Base-by-base conservation (phyloP, 2,888 invertebrate genomes). In the Zygaena filipendulae region DNA sequence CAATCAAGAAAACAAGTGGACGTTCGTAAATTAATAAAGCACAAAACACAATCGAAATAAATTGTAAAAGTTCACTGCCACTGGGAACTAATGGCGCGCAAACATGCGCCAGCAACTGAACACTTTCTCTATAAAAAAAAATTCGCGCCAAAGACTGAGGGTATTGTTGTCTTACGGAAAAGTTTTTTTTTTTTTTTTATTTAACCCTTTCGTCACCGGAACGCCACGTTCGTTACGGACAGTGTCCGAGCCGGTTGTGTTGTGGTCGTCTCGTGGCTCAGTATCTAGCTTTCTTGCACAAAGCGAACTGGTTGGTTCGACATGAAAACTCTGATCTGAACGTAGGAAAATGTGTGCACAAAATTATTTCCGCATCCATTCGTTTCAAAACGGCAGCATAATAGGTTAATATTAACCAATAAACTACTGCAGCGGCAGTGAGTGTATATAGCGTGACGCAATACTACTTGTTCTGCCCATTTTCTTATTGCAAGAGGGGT, bases 161-260 rank as follows among this genome's bases (percentile, higher is more conserved):
- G n/a, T n/a, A n/a, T n/a, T n/a, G n/a, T n/a, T n/a, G n/a, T 18
- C 7, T n/a, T n/a, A n/a, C n/a, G n/a, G n/a, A n/a, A n/a, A n/a
- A n/a, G n/a, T n/a, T n/a, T n/a, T n/a, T 26, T 29, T 29, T 36
- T 33, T 33, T 20, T 25, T 25, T 30, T 29, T n/a, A 23, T 32
- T 24, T 25, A 35, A 25, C 26, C 28, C 34, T 28, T 33, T 33
- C 27, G 28, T 30, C n/a, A n/a, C n/a, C n/a, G n/a, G n/a, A n/a
- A 40, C 44, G 71, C 74, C 74, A 74, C 77, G 75, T 72, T 54
- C 63, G 56, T 30, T 38, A 35, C 59, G 62, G 57, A 42, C 66
- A 44, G 70, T 69, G 75, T 74, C 70, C 60, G 51, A 52, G 59
- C 71, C 72, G 72, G 63, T 63, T 71, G 55, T 75, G 69, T 41